Base-by-base conservation (phyloP, 1,140 invertebrate species). In the Ericerus pela region DNA sequence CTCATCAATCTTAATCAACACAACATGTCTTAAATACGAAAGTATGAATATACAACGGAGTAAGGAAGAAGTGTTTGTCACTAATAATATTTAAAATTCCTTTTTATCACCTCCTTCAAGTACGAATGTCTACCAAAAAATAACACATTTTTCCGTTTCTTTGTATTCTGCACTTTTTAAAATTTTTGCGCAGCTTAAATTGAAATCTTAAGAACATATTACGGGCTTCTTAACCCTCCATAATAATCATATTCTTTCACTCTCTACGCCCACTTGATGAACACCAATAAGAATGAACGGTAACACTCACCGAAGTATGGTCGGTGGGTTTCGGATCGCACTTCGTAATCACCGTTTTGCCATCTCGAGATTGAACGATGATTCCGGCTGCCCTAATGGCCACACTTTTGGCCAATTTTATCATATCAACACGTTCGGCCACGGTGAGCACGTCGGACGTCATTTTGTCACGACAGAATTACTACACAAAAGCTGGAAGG, bases 331-430 rank as follows among this genome's bases (percentile, higher is more conserved):
- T 22, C 11, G 41, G 41, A 47, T 22, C 29, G 36, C 57, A 58
- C 18, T 28, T 33, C 16, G 57, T 58, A 31, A 31, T 52, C 18
- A 53, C 24, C 10, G 26, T 58, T 30, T 43, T 53, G 22, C 57
- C 57, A 37, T 54, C 53, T 54, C 57, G 38, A 28, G 57, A 54
- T 24, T 53, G 51, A 10, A 58, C 57, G 30, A 58, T 58, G 30
- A 58, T 41, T 31, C 54, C 30, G 26, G 53, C 57, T n/a, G 57
- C 41, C 51, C 54, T 58, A 28, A 58, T 53, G 18, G 37, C 33
- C 52, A 58, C 47, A 31, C 33, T 52, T 54, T 54, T 54, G 26
- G 37, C 14, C 31, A 58, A 36, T 8, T 54, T 52, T 52, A 51
- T 47, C 52, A 58, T 53, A 28, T 58, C 57, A 6, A 16, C 4